These are phyloP conservation scores for Botia kubotai DNA, from an alignment of 2,797 vertebrate species.

Conservation along the genomic window DNA sequence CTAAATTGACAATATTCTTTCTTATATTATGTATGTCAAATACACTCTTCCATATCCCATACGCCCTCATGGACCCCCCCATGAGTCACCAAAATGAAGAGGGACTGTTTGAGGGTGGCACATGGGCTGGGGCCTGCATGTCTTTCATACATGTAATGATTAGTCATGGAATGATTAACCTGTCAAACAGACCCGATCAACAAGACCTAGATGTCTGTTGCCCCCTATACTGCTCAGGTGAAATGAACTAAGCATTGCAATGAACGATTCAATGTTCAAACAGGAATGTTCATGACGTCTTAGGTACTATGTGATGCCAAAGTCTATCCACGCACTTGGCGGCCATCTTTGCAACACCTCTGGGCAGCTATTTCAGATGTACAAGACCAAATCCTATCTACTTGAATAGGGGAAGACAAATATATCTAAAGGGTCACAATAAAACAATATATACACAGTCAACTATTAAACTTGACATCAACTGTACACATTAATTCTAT, in stretches of 20 bases:
- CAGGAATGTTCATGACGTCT: neutral
- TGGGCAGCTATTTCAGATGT: too few species aligned
- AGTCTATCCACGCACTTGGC: too few species aligned
- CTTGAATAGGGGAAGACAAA: too few species aligned
- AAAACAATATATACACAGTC: too few species aligned
- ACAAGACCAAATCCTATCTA: too few species aligned
- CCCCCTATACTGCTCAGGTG: neutral
- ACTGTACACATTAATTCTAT: too few species aligned
- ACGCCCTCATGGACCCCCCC: neutral
- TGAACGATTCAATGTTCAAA: neutral
- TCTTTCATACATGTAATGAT: neutral
- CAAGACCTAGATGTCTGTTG: neutral
- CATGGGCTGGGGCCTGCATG: neutral
- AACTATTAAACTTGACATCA: too few species aligned
- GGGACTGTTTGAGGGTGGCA: neutral
- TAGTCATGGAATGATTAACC: neutral
- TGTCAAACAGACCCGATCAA: neutral
- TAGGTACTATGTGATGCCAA: neutral
- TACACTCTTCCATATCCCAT: neutral
- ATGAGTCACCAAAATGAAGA: neutral
- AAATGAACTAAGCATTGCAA: neutral
- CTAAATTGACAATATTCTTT: too few species aligned
- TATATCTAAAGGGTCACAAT: too few species aligned
- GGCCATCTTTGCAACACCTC: too few species aligned
- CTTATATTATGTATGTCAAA: neutral